Base-by-base conservation (phyloP, 2,888 invertebrate genomes). In the Andrena camellia region DNA sequence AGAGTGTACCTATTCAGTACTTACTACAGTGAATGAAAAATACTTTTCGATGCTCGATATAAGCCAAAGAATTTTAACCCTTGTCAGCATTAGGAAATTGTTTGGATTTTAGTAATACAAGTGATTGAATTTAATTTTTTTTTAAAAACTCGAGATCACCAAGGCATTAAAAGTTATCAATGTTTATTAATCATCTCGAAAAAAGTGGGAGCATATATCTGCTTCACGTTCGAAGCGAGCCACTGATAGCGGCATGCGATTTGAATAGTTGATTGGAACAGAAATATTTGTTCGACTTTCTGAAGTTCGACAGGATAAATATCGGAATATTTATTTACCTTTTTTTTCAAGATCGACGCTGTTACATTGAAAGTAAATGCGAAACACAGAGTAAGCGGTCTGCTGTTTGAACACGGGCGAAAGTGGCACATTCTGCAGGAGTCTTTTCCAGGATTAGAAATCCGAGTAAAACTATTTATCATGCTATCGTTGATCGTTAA, bases 381-480 rank as follows among this genome's bases (percentile, higher is more conserved):
- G 42, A 57, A 35, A 57, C 66, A 57, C 17, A 10, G 74, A 67
- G 72, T 66, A 66, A 48, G 67, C 67, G 75, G 75, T 78, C 67
- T 62, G 62, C 57, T 62, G 67, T 75, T 52, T 75, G 62, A 78
- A 59, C 60, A 42, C 52, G n/a, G 67, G 75, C 67, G 78, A 78
- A 78, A 78, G 78, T 67, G 75, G 75, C 78, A 78, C 78, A 54
- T 78, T 78, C 75, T 62, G 29, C 66, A 26, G 31, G 20, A 31
- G 60, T 75, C 66, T 78, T 75, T 78, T 78, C 60, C 75, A 35
- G 8, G 78, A 78, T 66, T 78, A 78, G 75, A 78, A 78, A 78
- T 78, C 78, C 60, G 75, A 62, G 66, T 78, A 78, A 74, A 74
- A 60, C 78, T 74, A 78, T 78, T 78, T 52, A 78, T 78, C 78